Conservation (phyloP, 1,140 invertebrate species). For the Condylostylus longicornis region DNA sequence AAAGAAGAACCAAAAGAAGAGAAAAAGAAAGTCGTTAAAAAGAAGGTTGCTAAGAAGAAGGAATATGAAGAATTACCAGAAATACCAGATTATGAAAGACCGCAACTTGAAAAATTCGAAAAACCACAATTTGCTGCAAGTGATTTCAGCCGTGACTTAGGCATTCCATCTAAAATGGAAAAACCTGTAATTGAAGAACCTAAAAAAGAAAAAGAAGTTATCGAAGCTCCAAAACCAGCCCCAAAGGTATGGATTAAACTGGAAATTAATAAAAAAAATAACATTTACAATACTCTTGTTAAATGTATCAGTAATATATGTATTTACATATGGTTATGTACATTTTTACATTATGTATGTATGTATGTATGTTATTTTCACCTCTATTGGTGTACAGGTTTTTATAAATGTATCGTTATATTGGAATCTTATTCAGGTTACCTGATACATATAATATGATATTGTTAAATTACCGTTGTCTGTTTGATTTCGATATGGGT, state of each 20-base stretch:
- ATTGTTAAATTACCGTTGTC: too few relatives aligned
- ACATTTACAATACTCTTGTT: too few relatives aligned
- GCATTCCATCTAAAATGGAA: conserved; percentile 28
- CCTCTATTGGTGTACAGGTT: too few relatives aligned
- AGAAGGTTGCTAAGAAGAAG: conserved; percentile 36
- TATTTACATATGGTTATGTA: too few relatives aligned
- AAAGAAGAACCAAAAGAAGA: conserved; percentile 24
- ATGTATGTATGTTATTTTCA: too few relatives aligned
- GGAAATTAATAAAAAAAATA: background rate
- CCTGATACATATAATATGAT: too few relatives aligned
- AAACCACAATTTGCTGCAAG: conserved; percentile 31
- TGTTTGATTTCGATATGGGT: too few relatives aligned
- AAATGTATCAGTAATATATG: too few relatives aligned
- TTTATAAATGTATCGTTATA: too few relatives aligned
- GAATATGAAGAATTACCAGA: conserved; percentile 54
- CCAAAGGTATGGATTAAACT: conserved; percentile 17
- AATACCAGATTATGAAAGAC: conserved; percentile 51
- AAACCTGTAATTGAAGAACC: conserved; percentile 18
- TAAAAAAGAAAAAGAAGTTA: conserved; percentile 15
- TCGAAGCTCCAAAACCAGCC: conserved; percentile 17
- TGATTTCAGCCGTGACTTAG: conserved; percentile 22
- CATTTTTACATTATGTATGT: too few relatives aligned
- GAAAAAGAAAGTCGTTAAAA: conserved; percentile 35
- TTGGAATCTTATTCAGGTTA: too few relatives aligned
- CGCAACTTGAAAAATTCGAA: conserved; percentile 40